Base-by-base conservation (phyloP, 1,140 invertebrate species). In the Drosophila parabipectinata region DNA sequence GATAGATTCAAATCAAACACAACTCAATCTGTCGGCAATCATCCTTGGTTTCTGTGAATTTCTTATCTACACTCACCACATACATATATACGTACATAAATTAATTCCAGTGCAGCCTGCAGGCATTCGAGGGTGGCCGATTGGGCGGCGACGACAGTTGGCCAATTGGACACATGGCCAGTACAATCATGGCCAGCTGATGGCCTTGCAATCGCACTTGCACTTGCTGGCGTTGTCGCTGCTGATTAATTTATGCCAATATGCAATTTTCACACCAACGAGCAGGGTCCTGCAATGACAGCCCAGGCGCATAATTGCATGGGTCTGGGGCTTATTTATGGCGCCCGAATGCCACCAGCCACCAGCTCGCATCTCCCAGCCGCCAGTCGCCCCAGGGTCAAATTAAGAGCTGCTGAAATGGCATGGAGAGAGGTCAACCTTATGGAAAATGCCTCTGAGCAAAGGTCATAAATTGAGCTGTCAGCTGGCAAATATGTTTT, bases 171-270 rank as follows among this genome's bases (percentile, higher is more conserved):
- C 66, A 41, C 34, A 47, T 53, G 59, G 64, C 21, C 64, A 34
- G 18, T 53, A 50, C 79, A 81, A 85, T 84, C 77, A 85, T 60
- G 61, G 64, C 61, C 82, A 85, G 64, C 62, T 79, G 77, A 75
- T 75, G 72, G 54, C 72, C 71, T 74, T 48, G 53, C 48, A 69
- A 37, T 57, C 63, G 37, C 37, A 53, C 18, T 9, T 14, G 51
- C 48, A 47, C 44, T 47, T 21, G 21, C 32, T 50, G 53, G 26
- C 57, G 68, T 54, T 77, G 63, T 76, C 57, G 63, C 67, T 69
- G 61, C 82, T 87, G 82, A 85, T 85, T 85, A 85, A 85, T 85
- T 85, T 85, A 87, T 85, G 74, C 82, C 82, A 87, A 85, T 85
- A 85, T 85, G 82, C 82, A 87, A 85, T 85, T 87, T 85, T 85